These are phyloP conservation scores for Myrmophylax atrothorax DNA, from an alignment of 2,113 vertebrate species.

Conservation along the genomic window DNA sequence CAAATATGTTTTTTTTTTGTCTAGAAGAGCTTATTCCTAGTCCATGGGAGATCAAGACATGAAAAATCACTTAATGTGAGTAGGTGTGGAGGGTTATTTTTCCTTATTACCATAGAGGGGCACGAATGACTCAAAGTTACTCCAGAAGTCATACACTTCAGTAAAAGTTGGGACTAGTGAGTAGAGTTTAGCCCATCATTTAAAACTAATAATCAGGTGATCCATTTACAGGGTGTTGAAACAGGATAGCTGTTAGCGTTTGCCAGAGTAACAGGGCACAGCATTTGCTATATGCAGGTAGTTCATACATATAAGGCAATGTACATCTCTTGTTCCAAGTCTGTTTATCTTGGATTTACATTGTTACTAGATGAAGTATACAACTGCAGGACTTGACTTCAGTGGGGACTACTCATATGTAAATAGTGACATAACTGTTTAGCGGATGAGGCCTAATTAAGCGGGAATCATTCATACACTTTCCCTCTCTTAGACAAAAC, in stretches of 20 bases:
- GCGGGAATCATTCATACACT: neutral
- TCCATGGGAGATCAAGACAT: neutral
- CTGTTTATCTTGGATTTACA: constrained; percentile 67
- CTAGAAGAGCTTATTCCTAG: neutral
- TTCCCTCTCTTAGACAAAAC: neutral
- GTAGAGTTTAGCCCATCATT: neutral
- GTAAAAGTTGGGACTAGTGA: neutral
- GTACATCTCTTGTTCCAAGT: constrained; percentile 56
- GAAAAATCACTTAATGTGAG: neutral
- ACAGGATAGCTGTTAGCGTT: neutral
- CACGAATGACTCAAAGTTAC: neutral
- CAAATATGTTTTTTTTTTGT: neutral
- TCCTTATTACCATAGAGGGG: neutral
- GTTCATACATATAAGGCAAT: constrained; percentile 65
- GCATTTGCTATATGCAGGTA: constrained; percentile 31
- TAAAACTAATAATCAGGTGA: neutral
- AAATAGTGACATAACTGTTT: constrained; percentile 70
- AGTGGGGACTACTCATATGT: constrained; percentile 23
- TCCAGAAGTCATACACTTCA: neutral
- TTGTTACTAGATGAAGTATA: constrained; percentile 63
- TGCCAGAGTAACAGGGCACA: neutral
- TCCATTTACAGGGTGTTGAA: neutral
- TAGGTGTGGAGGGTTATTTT: neutral
- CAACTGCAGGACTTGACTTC: constrained; percentile 36
- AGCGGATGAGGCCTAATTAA: constrained; percentile 58